Base-by-base conservation (phyloP, 1,140 invertebrate genomes). In the Delia radicum region DNA sequence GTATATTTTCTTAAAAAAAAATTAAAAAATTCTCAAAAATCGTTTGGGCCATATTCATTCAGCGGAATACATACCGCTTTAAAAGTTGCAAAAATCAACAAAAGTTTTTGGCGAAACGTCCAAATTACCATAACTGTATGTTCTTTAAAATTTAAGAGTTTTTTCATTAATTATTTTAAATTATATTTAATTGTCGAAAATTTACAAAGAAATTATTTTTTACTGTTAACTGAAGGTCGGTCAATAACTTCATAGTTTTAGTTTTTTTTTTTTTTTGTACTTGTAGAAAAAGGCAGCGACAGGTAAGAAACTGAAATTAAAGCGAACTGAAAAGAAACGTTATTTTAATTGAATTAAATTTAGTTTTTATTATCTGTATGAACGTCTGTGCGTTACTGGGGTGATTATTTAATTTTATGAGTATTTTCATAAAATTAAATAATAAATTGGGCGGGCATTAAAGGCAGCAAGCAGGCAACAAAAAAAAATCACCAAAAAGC, bases 271-370 rank as follows among this genome's bases (percentile, higher is more conserved):
- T 63, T 2, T 61, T 61, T 21, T 61, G n/a, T 61, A 13, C 18
- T 8, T 63, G 5, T 26, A 63, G 61, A 63, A 63, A 63, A 63
- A 63, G 26, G 26, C 61, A 63, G 61, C 27, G 61, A 63, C 61
- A 63, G 61, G 61, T 63, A 33, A 33, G 31, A 33, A 10, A 33
- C 31, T 63, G 24, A 2, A 27, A 67, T 5, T 15, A 15, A 67
- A 67, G 21, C 15, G 61, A 67, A 31, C n/a, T n/a, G n/a, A n/a
- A 28, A 29, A 67, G 42, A 67, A 67, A 67, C 63, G 63, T 67
- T 67, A 67, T 29, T 67, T 67, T 67, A 67, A 67, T 67, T 67
- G 63, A 67, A 67, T 67, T 67, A 24, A 67, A 67, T 67, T 67
- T 31, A 67, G 63, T 24, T 67, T 67, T 65, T 65, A 31, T 65